These are phyloP conservation scores for Corbicula japonica DNA, from an alignment of 2,888 invertebrate species.

Conservation along the genomic window DNA sequence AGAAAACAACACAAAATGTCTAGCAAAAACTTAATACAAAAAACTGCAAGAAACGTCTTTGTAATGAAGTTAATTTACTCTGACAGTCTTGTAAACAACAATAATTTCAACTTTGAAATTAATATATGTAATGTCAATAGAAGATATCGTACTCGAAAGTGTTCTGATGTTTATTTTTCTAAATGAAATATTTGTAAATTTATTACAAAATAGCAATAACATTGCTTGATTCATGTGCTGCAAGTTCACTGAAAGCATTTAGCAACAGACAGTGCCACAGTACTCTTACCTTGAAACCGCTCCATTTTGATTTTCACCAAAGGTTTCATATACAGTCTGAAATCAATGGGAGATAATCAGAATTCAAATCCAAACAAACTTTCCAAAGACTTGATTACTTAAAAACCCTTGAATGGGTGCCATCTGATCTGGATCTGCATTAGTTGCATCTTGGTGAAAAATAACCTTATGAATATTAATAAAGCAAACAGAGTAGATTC, in stretches of 20 bases:
- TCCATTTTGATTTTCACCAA: constrained; percentile 49
- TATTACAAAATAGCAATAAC: no score
- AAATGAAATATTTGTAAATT: neutral
- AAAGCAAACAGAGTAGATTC: neutral
- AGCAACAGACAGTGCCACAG: neutral
- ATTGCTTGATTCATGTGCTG: no score
- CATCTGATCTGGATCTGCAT: neutral
- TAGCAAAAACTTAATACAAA: neutral
- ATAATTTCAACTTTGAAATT: no score
- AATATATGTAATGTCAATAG: no score
- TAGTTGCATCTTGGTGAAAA: neutral
- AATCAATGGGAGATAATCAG: constrained; percentile 3
- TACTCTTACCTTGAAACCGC: constrained; percentile 48
- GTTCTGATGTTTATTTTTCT: no score
- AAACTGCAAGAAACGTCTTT: neutral
- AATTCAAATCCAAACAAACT: neutral
- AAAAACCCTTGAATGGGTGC: neutral
- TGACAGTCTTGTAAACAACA: no score
- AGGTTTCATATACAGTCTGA: constrained; percentile 73
- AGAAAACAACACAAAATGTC: neutral
- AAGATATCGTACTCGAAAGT: no score
- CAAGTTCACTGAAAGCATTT: no score
- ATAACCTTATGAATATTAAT: neutral
- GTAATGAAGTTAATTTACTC: no score
- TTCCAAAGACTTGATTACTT: neutral